A percentile compares a stretch with the other conserved stretches of the same genome.
Conservation (phyloP, 2,797 vertebrate species). For the Clarias pachynema region DNA sequence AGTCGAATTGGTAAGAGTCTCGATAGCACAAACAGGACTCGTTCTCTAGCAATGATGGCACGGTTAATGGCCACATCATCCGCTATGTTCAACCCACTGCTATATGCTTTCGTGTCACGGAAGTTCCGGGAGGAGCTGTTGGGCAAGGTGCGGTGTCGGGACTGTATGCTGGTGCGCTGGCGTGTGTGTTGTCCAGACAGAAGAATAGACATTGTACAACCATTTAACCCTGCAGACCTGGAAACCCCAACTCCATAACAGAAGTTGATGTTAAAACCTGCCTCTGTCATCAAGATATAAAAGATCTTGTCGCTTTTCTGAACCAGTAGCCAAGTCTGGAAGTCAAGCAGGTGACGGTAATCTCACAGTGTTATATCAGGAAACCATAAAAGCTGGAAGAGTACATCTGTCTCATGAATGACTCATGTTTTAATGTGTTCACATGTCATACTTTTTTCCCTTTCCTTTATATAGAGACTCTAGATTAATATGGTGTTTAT, state of each 20-base stretch:
- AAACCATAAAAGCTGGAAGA: background rate
- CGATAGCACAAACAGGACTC: conserved; percentile 36
- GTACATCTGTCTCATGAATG: background rate
- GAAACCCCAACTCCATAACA: conserved; percentile 62
- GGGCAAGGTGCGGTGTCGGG: conserved; percentile 57
- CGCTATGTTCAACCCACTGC: conserved; percentile 74
- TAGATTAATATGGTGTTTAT: background rate
- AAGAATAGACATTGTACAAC: conserved; percentile 66
- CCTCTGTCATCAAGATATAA: background rate
- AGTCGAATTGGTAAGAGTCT: conserved; percentile 61
- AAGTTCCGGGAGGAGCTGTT: conserved; percentile 75
- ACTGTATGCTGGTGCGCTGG: conserved; percentile 55
- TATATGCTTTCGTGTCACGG: conserved; percentile 76
- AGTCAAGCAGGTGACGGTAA: background rate
- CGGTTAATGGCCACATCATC: conserved; percentile 74
- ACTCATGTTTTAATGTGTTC: background rate
- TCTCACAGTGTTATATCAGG: background rate
- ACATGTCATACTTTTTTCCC: background rate
- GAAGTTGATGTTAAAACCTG: background rate
- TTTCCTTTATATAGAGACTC: background rate
- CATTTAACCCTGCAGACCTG: conserved; percentile 66
- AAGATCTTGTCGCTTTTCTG: background rate
- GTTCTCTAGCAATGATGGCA: conserved; percentile 63
- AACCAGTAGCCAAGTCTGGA: background rate
- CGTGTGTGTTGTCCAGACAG: conserved; percentile 23